phyloP scores from a whole-genome alignment of 2,797 vertebrate genomes.

The Acanthurus tractus region DNA sequence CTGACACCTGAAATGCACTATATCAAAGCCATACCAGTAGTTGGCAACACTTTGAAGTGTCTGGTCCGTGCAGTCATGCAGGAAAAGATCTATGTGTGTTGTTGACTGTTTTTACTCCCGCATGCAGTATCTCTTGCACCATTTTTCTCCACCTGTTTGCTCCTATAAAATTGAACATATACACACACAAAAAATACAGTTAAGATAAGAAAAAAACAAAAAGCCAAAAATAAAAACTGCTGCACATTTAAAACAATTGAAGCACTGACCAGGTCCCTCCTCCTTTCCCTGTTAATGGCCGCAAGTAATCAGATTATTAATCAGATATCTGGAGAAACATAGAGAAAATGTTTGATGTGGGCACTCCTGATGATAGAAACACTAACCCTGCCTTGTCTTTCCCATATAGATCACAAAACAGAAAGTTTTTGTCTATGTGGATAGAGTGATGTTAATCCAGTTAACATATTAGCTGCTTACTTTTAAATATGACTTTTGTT shows the following conservation, averaged over 20 bases:
- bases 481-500: too few species aligned
- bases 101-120: constrained; percentile 22
- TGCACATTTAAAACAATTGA: background rate
- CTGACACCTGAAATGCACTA: constrained; percentile 46
- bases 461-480: too few species aligned
- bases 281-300: background rate
- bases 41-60: constrained; percentile 28
- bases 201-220: background rate
- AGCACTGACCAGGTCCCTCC: background rate
- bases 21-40: constrained; percentile 45
- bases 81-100: constrained; percentile 35
- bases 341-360: background rate
- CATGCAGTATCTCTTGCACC: background rate
- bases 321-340: background rate
- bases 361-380: background rate
- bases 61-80: constrained; percentile 36
- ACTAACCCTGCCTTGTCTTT: background rate
- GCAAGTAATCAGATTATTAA: background rate
- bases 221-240: background rate
- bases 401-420: background rate
- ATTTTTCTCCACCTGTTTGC: background rate
- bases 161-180: background rate
- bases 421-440: background rate
- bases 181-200: background rate
- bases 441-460: too few species aligned